phyloP scores from a whole-genome alignment of 2,113 vertebrate species.

The Callipepla squamata region DNA sequence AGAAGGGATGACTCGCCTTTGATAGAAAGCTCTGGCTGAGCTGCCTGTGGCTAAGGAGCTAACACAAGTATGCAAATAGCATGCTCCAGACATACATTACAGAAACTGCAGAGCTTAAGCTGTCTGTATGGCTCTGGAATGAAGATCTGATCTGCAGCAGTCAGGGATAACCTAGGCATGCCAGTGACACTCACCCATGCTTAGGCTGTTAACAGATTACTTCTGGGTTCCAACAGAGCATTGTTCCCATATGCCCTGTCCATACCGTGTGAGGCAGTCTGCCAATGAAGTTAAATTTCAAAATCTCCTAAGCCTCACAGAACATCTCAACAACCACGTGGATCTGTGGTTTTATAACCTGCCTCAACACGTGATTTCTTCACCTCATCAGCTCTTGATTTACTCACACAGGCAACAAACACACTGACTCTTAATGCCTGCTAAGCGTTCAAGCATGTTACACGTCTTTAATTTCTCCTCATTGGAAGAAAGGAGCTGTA shows the following conservation, averaged over 20 bases:
- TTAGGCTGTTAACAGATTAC: conserved; percentile 21
- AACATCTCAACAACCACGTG: conserved; percentile 52
- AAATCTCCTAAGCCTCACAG: conserved; percentile 67
- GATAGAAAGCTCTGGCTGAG: conserved; percentile 12
- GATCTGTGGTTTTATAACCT: conserved; percentile 66
- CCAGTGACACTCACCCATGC: background rate
- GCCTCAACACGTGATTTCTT: conserved; percentile 62
- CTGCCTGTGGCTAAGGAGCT: background rate
- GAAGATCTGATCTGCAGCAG: background rate
- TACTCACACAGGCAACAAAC: conserved; percentile 13
- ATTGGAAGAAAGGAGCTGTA: background rate
- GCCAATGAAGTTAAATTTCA: conserved; percentile 42
- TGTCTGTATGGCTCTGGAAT: background rate
- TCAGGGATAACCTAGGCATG: background rate
- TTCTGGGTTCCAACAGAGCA: background rate
- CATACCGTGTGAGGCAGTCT: background rate
- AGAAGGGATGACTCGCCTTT: conserved; percentile 5
- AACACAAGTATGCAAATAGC: background rate
- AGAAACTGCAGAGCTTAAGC: background rate
- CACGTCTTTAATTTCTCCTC: background rate
- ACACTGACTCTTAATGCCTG: conserved; percentile 22
- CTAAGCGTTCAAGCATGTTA: background rate
- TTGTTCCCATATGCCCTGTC: conserved; percentile 43
- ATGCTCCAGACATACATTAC: background rate
- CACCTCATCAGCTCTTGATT: conserved; percentile 54